phyloP scores from a whole-genome alignment of 1,140 invertebrate species.

The Caenorhabditis latens region DNA sequence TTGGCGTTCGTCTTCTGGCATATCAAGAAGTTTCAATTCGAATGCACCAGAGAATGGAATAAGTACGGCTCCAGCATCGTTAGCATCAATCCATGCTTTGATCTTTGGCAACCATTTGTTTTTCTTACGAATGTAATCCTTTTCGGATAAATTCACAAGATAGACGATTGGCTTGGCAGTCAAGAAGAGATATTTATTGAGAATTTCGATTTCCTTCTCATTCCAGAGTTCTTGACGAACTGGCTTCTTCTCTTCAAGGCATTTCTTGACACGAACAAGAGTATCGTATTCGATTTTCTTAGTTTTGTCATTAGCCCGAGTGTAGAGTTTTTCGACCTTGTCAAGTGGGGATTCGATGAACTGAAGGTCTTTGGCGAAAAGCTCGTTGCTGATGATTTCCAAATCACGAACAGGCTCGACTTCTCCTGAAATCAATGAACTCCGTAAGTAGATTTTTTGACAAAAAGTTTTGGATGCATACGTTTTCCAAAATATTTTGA shows the following conservation, averaged over 20 bases:
- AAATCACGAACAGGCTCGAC: conserved; percentile 96
- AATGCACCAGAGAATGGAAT: conserved; percentile 88
- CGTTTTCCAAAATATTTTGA: too few relatives aligned
- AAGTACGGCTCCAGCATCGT: conserved; percentile 88
- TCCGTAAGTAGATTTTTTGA: too few relatives aligned
- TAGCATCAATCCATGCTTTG: conserved; percentile 96
- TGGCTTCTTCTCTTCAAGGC: conserved; percentile 92
- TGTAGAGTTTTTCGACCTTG: conserved; percentile 88
- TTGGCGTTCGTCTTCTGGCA: conserved; percentile 85
- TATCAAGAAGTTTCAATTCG: conserved; percentile 89
- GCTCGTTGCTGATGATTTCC: conserved; percentile 94
- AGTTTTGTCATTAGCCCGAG: conserved; percentile 95
- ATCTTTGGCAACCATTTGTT: conserved; percentile 90
- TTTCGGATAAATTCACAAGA: conserved; percentile 95
- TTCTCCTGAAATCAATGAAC: conserved; percentile 78
- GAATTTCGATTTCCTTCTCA: conserved; percentile 90
- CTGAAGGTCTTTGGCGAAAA: conserved; percentile 92
- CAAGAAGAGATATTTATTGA: conserved; percentile 96
- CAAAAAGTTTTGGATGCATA: too few relatives aligned
- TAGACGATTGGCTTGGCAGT: conserved; percentile 99
- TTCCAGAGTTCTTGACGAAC: conserved; percentile 93
- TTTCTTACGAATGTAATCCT: conserved; percentile 93
- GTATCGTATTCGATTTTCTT: conserved; percentile 85
- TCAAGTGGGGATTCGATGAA: conserved; percentile 86
- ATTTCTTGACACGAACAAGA: conserved; percentile 87